These are phyloP conservation scores for Trachelus stipa DNA, from an alignment of 2,888 invertebrate genomes.

Conservation along the genomic window DNA sequence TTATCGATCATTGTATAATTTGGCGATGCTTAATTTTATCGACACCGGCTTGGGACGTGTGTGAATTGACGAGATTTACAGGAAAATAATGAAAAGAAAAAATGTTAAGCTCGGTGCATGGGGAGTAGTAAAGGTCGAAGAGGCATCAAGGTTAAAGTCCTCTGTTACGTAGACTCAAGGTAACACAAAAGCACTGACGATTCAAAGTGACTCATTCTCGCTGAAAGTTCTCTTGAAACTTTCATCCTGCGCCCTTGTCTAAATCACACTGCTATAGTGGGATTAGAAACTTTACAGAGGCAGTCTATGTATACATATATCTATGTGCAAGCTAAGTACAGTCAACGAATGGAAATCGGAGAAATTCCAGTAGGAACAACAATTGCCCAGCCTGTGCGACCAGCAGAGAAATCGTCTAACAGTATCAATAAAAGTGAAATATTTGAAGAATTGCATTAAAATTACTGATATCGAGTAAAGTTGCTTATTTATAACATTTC, in stretches of 20 bases:
- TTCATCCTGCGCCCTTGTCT: constrained; percentile 46
- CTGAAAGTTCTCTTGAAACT: constrained; percentile 52
- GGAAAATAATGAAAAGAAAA: background rate
- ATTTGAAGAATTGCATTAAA: background rate
- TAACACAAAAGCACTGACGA: constrained; percentile 33
- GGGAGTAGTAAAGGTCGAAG: constrained; percentile 13
- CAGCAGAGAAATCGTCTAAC: background rate
- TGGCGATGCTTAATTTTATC: too few relatives aligned
- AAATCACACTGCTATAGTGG: constrained; percentile 51
- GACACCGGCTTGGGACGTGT: background rate
- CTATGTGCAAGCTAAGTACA: background rate
- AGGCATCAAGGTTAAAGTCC: background rate
- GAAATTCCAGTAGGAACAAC: background rate
- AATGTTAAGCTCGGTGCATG: constrained; percentile 11
- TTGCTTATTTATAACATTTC: background rate
- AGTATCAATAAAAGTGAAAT: background rate
- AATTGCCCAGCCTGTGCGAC: background rate
- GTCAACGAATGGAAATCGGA: background rate
- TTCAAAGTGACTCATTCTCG: constrained; percentile 32
- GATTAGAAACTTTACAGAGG: constrained; percentile 54
- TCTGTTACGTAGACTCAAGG: background rate
- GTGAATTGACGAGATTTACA: background rate
- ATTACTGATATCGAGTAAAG: background rate
- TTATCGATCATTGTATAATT: too few relatives aligned
- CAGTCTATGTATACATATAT: background rate